Evolutionary conservation across 2,888 invertebrate genomes (phyloP).

Genomic region (Spisula subtruncata): DNA sequence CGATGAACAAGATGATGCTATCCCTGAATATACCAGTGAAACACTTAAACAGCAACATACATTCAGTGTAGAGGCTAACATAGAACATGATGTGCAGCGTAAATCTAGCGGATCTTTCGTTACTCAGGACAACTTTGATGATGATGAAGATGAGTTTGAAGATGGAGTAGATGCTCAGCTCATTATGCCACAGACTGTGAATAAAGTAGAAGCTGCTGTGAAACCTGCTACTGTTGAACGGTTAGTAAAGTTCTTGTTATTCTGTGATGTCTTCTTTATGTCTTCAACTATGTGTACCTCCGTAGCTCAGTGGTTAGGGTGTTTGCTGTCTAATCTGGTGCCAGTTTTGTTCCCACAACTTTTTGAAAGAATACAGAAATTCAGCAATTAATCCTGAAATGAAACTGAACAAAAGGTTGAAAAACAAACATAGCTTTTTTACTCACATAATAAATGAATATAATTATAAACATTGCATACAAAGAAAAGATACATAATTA

Average conservation of each 20-base stretch:
- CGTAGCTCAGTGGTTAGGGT: too few relatives aligned
- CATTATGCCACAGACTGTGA: constrained; percentile 41
- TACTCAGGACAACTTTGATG: constrained; percentile 21
- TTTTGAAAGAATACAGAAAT: too few relatives aligned
- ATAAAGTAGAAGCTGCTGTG: constrained; percentile 14
- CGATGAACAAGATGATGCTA: constrained; percentile 68
- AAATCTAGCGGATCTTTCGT: not conserved
- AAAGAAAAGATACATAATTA: too few relatives aligned
- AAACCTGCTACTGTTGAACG: not conserved
- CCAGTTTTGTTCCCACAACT: too few relatives aligned
- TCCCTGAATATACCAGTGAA: not conserved
- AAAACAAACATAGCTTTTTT: too few relatives aligned
- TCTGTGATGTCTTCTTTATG: too few relatives aligned
- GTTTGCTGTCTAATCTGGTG: too few relatives aligned
- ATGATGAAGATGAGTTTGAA: constrained; percentile 43
- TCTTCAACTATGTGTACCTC: too few relatives aligned
- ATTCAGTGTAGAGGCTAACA: not conserved
- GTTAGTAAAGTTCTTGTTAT: not conserved
- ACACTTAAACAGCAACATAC: not conserved
- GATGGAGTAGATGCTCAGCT: constrained; percentile 17
- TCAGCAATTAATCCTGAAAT: too few relatives aligned
- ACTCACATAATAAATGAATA: too few relatives aligned
- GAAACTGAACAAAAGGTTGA: too few relatives aligned
- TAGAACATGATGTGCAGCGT: not conserved
- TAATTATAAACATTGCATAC: too few relatives aligned